These are phyloP conservation scores for Naja naja DNA, from an alignment of 2,113 vertebrate genomes.

Conservation along the genomic window DNA sequence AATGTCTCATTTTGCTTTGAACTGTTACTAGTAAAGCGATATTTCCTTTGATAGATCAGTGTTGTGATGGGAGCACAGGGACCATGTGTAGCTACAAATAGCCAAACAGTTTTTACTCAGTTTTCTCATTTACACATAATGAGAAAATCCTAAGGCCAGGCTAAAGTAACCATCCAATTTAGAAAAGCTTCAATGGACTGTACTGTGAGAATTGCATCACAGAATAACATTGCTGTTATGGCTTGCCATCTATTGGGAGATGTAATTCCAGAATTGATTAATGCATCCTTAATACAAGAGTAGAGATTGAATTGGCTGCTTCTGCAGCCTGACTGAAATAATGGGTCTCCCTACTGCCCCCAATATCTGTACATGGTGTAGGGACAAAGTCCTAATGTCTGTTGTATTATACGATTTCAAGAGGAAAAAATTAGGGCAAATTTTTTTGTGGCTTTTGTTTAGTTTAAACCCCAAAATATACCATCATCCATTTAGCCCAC, in stretches of 20 bases:
- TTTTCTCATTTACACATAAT: background rate
- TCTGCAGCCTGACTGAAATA: background rate
- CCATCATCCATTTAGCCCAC: background rate
- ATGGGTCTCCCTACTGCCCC: background rate
- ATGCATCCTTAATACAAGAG: background rate
- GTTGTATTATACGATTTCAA: background rate
- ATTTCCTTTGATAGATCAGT: background rate
- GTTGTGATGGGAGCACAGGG: background rate
- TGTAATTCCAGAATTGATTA: background rate
- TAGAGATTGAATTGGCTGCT: background rate
- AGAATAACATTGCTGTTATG: background rate
- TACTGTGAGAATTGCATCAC: background rate
- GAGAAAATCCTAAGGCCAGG: background rate
- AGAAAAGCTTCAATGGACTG: background rate
- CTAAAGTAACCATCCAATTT: background rate
- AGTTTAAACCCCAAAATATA: background rate
- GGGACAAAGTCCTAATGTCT: background rate
- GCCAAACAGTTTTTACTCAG: background rate
- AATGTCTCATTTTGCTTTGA: background rate
- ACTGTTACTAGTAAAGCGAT: background rate
- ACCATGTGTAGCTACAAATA: background rate
- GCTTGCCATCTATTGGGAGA: background rate
- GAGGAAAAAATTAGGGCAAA: background rate
- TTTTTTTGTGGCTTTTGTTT: background rate
- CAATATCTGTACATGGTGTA: background rate